Conservation (phyloP, 2,797 vertebrate genomes). For the Parambassis ranga region DNA sequence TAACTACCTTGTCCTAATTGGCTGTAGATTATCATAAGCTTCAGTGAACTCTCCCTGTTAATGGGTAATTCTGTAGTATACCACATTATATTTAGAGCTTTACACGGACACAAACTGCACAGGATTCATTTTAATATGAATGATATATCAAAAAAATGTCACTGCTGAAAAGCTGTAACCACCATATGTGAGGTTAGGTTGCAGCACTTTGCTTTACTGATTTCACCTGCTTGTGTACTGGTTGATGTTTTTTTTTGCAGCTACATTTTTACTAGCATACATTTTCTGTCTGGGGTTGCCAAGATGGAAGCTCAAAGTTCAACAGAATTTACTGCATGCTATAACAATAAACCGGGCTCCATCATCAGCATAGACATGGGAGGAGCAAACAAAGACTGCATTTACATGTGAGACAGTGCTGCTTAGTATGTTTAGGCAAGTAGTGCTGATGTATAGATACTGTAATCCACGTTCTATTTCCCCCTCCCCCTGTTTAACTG, state of each 20-base stretch:
- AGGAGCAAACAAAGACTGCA: constrained; percentile 67
- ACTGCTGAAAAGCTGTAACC: not conserved
- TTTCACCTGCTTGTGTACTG: not conserved
- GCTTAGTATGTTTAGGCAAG: constrained; percentile 56
- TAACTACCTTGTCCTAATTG: constrained; percentile 28
- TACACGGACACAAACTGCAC: too few relatives aligned
- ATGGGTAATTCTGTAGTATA: not conserved
- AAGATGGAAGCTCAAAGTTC: constrained; percentile 78
- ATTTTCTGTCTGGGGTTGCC: constrained; percentile 45
- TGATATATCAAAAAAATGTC: not conserved
- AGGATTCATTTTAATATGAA: not conserved
- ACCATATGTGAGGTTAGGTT: not conserved
- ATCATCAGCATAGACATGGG: constrained; percentile 53
- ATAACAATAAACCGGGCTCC: constrained; percentile 66
- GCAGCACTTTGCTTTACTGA: not conserved
- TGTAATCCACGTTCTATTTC: constrained; percentile 61
- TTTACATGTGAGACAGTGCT: constrained; percentile 62
- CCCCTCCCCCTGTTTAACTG: constrained; percentile 60
- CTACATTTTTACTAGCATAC: constrained; percentile 3
- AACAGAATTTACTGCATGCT: constrained; percentile 69
- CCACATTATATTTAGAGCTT: too few relatives aligned
- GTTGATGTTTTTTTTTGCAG: not conserved
- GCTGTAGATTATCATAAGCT: constrained; percentile 10
- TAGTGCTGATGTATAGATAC: constrained; percentile 68
- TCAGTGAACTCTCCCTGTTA: constrained; percentile 7